These are phyloP conservation scores for Barypeithes pellucidus DNA, from an alignment of 2,888 invertebrate species.

Conservation along the genomic window DNA sequence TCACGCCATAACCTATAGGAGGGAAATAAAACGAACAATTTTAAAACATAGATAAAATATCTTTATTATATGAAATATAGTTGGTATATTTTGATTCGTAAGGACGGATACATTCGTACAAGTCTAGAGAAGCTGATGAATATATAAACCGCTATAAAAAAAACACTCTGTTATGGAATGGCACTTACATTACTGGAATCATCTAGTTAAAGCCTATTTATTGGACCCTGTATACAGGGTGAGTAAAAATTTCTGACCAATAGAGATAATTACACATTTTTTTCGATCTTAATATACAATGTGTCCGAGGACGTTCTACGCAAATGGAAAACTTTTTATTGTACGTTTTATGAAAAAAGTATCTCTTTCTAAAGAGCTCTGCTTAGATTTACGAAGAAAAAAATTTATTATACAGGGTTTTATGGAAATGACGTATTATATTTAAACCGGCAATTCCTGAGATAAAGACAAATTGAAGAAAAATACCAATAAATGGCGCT, in stretches of 20 bases:
- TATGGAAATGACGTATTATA: too few species aligned
- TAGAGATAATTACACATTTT: too few species aligned
- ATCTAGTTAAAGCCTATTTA: constrained; percentile 19
- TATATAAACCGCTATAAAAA: constrained; percentile 1
- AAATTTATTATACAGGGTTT: too few species aligned
- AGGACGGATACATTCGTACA: constrained; percentile 42
- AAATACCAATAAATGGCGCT: too few species aligned
- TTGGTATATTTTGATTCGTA: constrained; percentile 34
- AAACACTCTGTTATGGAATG: constrained; percentile 33
- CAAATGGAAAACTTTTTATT: too few species aligned
- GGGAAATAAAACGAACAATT: constrained; percentile 26
- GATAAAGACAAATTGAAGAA: too few species aligned
- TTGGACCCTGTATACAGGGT: constrained; percentile 25
- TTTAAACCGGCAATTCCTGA: too few species aligned
- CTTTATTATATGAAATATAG: constrained; percentile 39
- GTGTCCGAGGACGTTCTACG: too few species aligned
- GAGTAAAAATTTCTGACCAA: not conserved
- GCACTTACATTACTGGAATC: constrained; percentile 44
- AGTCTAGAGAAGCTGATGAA: constrained; percentile 34
- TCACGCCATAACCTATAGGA: not conserved
- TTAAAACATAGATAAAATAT: constrained; percentile 46
- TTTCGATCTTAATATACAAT: not conserved
- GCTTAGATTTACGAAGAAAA: too few species aligned
- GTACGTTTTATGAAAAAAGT: too few species aligned
- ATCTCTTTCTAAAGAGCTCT: too few species aligned